Percentiles rank a stretch among this genome's conserved stretches.
These are phyloP conservation scores for Aspidoscelis tigris DNA, from an alignment of 2,113 vertebrate species.

Conservation along the genomic window DNA sequence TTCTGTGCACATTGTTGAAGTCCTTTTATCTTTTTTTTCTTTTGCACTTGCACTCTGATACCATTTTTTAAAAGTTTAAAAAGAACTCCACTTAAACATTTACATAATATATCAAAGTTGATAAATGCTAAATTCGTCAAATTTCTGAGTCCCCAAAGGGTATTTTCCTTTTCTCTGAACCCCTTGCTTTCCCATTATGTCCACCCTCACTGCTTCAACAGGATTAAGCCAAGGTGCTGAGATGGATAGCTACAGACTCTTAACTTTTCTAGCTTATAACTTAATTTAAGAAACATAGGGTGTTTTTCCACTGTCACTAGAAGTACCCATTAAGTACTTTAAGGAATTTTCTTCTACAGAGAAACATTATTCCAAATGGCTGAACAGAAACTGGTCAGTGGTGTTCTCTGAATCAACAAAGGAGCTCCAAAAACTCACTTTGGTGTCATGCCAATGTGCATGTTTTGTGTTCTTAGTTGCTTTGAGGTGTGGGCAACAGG, in stretches of 20 bases:
- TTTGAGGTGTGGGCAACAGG: too few relatives aligned
- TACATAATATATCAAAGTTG: conserved; percentile 29
- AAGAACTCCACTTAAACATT: conserved; percentile 2
- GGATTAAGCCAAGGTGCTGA: conserved; percentile 44
- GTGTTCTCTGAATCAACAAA: too few relatives aligned
- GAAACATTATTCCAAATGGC: too few relatives aligned
- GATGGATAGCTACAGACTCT: conserved; percentile 31
- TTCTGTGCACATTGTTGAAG: conserved; percentile 11
- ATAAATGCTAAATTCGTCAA: conserved; percentile 22
- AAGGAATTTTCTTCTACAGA: too few relatives aligned
- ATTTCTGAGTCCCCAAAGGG: conserved; percentile 2
- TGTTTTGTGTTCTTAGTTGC: too few relatives aligned
- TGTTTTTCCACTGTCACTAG: too few relatives aligned
- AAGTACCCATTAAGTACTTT: too few relatives aligned
- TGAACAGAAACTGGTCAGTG: too few relatives aligned
- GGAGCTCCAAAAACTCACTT: too few relatives aligned
- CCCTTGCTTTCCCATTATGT: conserved; percentile 18
- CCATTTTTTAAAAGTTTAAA: conserved; percentile 25
- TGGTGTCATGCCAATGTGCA: too few relatives aligned
- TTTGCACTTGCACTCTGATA: conserved; percentile 5
- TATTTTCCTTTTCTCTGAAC: conserved; percentile 27
- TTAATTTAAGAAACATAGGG: conserved; percentile 10
- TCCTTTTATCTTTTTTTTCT: neutral
- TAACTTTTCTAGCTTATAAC: conserved; percentile 18
- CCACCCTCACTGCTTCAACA: neutral